Base-by-base conservation (phyloP, 2,797 vertebrate genomes). In the Lutjanus argentimaculatus region DNA sequence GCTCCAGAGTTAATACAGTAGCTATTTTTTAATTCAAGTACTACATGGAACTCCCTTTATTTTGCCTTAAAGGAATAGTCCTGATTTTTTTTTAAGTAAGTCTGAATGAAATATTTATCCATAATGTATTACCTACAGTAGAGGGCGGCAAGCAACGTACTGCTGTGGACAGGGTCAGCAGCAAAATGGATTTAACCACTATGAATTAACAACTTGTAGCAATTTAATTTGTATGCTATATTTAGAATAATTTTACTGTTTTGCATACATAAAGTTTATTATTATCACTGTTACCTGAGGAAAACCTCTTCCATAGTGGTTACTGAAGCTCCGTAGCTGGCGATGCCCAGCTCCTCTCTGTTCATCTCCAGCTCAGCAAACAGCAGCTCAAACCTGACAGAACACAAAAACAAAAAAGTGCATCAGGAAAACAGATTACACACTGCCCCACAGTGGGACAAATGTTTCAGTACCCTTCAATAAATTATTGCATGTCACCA, bases 271-370 rank as follows among this genome's bases (percentile, higher is more conserved):
- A 2, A 25, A 25, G 25, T 25, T 25, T 25, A 25, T 25, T 25
- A 25, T 25, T 25, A 25, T 25, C 25, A 25, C 25, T 25, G 25
- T 25, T 89, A 99, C 99, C 98, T 96, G 63, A 99, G 96, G 82
- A 99, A 99, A 73, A 99, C 99, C 63, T 99, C 99, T 87, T 99
- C 99, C 98, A 99, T 99, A 15, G 99, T 99, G 80, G 98, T 99
- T 59, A 99, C 97, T 0, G 99, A 99, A 3, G 98, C 98, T 0
- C 99, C 98, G 0, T 99, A 99, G 94, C 99, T 99, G 87, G 98
- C 97, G 0, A 99, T 99, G 73, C 98, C 98, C 85, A 99, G 82
- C 89, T 98, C 97, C 30, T 97, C 96, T 73, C 97, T 95, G 89
- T 96, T 96, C 94, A 97, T 97, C 94, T 99, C 99, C 95, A 99